Conservation (phyloP, 2,113 vertebrate species). For the Tringa solitaria region DNA sequence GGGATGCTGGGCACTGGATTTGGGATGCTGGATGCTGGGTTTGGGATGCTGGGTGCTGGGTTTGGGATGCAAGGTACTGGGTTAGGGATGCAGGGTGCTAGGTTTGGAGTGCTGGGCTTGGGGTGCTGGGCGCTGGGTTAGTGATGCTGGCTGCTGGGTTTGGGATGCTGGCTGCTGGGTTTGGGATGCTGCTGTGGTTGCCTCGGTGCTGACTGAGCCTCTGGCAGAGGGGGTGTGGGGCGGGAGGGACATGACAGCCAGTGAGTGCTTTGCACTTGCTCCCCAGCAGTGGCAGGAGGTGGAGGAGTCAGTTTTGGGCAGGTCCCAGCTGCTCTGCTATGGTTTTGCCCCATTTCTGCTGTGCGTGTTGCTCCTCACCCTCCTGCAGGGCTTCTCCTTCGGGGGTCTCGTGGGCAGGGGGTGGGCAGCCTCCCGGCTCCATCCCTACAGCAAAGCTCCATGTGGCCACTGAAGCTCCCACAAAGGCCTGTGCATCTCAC, state of each 20-base stretch:
- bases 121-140: neutral
- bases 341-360: neutral
- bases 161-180: too few relatives aligned
- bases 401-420: fast-evolving
- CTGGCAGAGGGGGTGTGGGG: fast-evolving
- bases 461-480: neutral
- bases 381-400: neutral
- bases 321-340: neutral
- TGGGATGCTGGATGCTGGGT: neutral
- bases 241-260: neutral
- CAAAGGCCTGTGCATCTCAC: neutral
- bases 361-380: neutral
- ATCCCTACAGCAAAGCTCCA: neutral
- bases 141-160: too few relatives aligned
- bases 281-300: neutral
- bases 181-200: neutral
- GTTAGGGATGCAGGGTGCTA: neutral
- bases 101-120: neutral
- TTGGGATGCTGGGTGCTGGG: too few relatives aligned
- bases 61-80: too few relatives aligned
- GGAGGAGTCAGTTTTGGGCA: neutral
- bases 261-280: neutral
- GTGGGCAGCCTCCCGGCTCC: neutral
- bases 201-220: neutral
- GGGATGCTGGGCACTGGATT: neutral